These are phyloP conservation scores for Ctenopoma multispine DNA, from an alignment of 2,797 vertebrate genomes.

Conservation along the genomic window DNA sequence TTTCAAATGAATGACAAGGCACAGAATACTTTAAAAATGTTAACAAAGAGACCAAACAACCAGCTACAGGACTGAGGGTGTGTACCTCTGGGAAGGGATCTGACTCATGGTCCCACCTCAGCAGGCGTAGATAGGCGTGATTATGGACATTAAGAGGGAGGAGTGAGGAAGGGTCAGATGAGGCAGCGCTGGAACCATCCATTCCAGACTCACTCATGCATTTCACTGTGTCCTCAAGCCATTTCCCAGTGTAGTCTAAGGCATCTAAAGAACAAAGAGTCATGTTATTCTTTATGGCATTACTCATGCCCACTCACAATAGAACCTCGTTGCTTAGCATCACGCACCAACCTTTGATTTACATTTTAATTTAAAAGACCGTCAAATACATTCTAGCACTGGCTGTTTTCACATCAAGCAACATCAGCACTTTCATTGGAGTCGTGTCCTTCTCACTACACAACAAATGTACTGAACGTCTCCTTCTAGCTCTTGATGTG, in stretches of 20 bases:
- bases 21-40: not conserved
- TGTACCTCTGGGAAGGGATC: conserved; percentile 94
- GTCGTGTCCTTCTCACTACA: not conserved
- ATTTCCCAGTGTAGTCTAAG: conserved; percentile 92
- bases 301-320: not conserved
- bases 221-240: conserved; percentile 90
- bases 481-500: not conserved
- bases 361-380: not conserved
- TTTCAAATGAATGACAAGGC: not conserved
- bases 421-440: not conserved
- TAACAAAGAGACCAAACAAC: not conserved
- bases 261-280: conserved; percentile 83
- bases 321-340: not conserved
- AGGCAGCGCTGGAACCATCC: conserved; percentile 56
- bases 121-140: conserved; percentile 91
- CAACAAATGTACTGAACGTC: not conserved
- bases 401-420: no score
- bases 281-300: not conserved
- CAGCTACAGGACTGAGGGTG: not conserved
- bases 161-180: conserved; percentile 58
- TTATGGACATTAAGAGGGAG: conserved; percentile 85
- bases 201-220: conserved; percentile 73
- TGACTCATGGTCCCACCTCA: conserved; percentile 90
- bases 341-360: not conserved
- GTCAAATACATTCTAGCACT: no score